Conservation (phyloP, 2,888 invertebrate species). For the Caenorhabditis afra region DNA sequence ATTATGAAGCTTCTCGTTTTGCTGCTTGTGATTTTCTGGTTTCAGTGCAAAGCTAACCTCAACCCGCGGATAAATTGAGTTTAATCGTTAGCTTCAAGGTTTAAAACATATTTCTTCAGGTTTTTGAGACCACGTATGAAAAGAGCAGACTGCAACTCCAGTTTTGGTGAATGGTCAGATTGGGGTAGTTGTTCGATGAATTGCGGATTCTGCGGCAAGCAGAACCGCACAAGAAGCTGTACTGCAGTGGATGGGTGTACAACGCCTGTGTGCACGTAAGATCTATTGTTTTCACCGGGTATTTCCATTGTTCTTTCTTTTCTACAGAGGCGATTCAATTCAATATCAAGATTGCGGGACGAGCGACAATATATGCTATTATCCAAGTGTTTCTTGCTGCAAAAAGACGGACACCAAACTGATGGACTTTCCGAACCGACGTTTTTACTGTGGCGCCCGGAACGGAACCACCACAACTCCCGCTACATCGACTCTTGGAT, state of each 20-base stretch:
- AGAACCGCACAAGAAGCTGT: constrained; percentile 26
- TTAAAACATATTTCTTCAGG: background rate
- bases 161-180: constrained; percentile 23
- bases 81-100: background rate
- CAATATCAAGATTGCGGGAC: constrained; percentile 35
- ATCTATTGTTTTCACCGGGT: background rate
- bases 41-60: too few relatives aligned
- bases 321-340: constrained; percentile 12
- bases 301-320: constrained; percentile 1
- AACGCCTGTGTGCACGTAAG: constrained; percentile 27
- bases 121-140: background rate
- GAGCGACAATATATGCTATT: constrained; percentile 5
- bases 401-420: constrained; percentile 12
- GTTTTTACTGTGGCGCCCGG: constrained; percentile 15
- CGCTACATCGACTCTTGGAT: background rate
- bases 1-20: too few relatives aligned
- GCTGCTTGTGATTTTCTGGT: too few relatives aligned
- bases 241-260: constrained; percentile 9
- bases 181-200: constrained; percentile 31
- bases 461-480: background rate
- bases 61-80: background rate
- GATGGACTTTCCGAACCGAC: constrained; percentile 8
- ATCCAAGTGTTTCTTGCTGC: constrained; percentile 26
- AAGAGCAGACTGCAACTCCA: constrained; percentile 14
- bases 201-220: constrained; percentile 46